A percentile compares a stretch with the other conserved stretches of the same genome.
Conservation (phyloP, 2,888 invertebrate genomes). For the Dromius quadrimaculatus region DNA sequence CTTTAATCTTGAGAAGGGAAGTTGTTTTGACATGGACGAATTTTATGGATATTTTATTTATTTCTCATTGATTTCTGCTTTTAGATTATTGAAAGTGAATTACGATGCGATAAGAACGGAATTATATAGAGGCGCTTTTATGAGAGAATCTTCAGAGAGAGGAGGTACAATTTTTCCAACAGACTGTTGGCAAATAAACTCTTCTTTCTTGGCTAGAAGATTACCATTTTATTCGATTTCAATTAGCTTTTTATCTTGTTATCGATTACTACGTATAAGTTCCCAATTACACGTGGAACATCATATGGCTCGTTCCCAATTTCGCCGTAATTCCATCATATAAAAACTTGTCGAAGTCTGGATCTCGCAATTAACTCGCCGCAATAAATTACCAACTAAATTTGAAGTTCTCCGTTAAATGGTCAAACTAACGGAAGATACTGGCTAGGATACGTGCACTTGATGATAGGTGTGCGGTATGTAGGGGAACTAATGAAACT, state of each 20-base stretch:
- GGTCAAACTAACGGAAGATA: not conserved
- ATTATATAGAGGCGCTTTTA: not conserved
- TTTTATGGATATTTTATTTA: constrained; percentile 35
- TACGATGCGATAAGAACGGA: constrained; percentile 6
- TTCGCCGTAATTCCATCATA: constrained; percentile 37
- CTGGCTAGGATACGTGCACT: not conserved
- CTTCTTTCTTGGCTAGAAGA: too few relatives aligned
- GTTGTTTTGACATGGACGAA: constrained; percentile 19
- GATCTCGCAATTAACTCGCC: constrained; percentile 46
- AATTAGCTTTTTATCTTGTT: constrained; percentile 10
- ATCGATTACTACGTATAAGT: not conserved
- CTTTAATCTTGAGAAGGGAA: constrained; percentile 35
- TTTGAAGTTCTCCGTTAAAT: constrained; percentile 34
- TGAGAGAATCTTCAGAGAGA: too few relatives aligned
- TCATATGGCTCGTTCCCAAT: constrained; percentile 33
- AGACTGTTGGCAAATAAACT: too few relatives aligned
- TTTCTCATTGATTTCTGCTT: constrained; percentile 26
- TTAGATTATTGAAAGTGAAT: constrained; percentile 12
- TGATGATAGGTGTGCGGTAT: constrained; percentile 13
- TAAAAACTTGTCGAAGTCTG: constrained; percentile 42
- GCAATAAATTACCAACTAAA: constrained; percentile 46
- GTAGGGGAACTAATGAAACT: constrained; percentile 20
- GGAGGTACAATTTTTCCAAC: too few relatives aligned
- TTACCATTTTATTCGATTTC: too few relatives aligned
- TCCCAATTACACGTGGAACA: not conserved